A percentile compares a stretch with the other conserved stretches of the same genome.
These are phyloP conservation scores for Ornithoptera priamus DNA, from an alignment of 2,888 invertebrate genomes.

Conservation along the genomic window DNA sequence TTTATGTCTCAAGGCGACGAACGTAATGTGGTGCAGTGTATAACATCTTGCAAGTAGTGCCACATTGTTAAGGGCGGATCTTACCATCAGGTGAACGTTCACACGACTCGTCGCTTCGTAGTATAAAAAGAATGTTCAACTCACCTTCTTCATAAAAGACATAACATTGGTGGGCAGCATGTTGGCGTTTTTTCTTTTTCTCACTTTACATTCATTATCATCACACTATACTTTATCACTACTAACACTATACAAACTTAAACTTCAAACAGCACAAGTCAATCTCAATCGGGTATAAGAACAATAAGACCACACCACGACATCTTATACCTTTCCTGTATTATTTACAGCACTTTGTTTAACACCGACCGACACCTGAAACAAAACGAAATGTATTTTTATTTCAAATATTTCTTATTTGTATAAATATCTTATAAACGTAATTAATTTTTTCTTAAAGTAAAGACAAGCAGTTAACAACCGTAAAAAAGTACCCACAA, in stretches of 20 bases:
- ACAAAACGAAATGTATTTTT: slow-evolving; percentile 32
- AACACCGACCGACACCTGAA: slow-evolving; percentile 36
- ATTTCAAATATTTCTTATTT: not conserved
- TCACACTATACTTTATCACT: slow-evolving; percentile 26
- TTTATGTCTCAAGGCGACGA: too few relatives aligned
- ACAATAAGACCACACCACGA: slow-evolving; percentile 64
- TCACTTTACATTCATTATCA: slow-evolving; percentile 41
- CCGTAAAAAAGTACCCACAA: too few relatives aligned
- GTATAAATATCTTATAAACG: not conserved
- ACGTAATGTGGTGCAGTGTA: too few relatives aligned
- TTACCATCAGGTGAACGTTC: too few relatives aligned
- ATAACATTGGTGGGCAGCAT: slow-evolving; percentile 95
- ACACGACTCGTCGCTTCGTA: too few relatives aligned
- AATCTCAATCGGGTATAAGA: slow-evolving; percentile 62
- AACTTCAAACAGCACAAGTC: slow-evolving; percentile 35
- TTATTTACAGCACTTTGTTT: slow-evolving; percentile 24
- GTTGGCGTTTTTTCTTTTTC: slow-evolving; percentile 58
- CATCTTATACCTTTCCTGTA: slow-evolving; percentile 46
- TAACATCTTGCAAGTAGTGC: too few relatives aligned
- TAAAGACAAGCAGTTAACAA: not conserved
- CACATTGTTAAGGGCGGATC: too few relatives aligned
- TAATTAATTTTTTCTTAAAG: not conserved
- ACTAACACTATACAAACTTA: slow-evolving; percentile 34
- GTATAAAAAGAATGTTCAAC: slow-evolving; percentile 44
- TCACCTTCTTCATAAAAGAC: slow-evolving; percentile 96